Base-by-base conservation (phyloP, 2,888 invertebrate species). In the Charanyca ferruginea region DNA sequence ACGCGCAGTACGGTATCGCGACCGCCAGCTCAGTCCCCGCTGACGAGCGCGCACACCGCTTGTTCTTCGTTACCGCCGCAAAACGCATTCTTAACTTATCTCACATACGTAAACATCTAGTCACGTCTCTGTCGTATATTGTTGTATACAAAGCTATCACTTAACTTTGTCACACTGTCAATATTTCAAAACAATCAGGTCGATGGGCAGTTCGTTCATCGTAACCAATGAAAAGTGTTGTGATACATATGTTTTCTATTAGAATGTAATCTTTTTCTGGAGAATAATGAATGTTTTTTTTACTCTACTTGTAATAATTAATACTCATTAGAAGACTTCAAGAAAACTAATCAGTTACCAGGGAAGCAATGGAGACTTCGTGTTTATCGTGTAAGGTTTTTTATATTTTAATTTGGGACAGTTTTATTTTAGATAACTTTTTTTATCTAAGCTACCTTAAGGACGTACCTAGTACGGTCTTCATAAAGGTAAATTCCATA, bases 1-100 rank as follows among this genome's bases (percentile, higher is more conserved):
- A 84, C 84, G 85, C 87, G 76, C 71, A 80, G 85, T 85, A 84
- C 85, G 73, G 73, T 73, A 76, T 61, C 82, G 84, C 84, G 85
- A 80, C 83, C 84, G 86, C 86, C 82, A 84, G 87, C 88, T 91
- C 91, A 92, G 93, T 92, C 81, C 86, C 80, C 87, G 89, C 85
- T 87, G 84, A 85, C 90, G 87, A 83, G 86, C 87, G 89, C 78
- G 83, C 89, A 86, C 85, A 87, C 85, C 85, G 91, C 87, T 85
- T 88, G 88, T 85, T 87, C 89, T 88, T 85, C 84, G 88, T 85
- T 74, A 83, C 77, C 80, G 85, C 68, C 74, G 79, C 73, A 78
- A 79, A 83, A 83, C 87, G 84, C 87, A 85, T 87, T 87, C 83
- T 85, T 87, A 86, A 87, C 87, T 85, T 64, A 69, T 53, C 75